Conservation (phyloP, 2,797 vertebrate genomes). For the Numenius phaeopus region DNA sequence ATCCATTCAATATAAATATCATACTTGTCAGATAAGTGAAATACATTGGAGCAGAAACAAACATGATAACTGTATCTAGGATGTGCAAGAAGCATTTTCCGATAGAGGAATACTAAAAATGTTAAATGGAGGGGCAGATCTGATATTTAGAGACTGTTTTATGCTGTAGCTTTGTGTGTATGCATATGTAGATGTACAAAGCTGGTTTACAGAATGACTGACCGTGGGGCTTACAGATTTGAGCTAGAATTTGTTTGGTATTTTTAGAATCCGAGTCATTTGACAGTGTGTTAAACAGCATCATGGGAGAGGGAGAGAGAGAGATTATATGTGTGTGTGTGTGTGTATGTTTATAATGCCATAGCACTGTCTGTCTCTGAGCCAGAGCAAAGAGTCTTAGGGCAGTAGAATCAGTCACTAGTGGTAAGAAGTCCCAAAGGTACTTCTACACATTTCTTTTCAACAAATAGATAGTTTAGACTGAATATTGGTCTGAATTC, state of each 20-base stretch:
- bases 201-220: background rate
- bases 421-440: background rate
- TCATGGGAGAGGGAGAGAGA: background rate
- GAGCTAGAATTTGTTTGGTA: background rate
- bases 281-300: background rate
- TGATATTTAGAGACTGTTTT: background rate
- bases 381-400: background rate
- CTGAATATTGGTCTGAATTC: background rate
- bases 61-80: background rate
- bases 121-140: background rate
- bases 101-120: background rate
- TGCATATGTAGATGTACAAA: background rate
- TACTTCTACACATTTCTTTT: background rate
- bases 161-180: background rate
- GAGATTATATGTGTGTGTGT: background rate
- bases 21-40: background rate
- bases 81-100: background rate
- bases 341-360: fast-evolving
- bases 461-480: background rate
- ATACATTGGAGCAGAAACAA: background rate
- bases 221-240: background rate
- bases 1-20: background rate
- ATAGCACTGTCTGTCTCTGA: background rate
- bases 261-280: background rate
- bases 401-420: background rate